Percentiles rank a stretch among this genome's conserved stretches.
phyloP scores from a whole-genome alignment of 2,113 vertebrate genomes.

The Pygoscelis adeliae region DNA sequence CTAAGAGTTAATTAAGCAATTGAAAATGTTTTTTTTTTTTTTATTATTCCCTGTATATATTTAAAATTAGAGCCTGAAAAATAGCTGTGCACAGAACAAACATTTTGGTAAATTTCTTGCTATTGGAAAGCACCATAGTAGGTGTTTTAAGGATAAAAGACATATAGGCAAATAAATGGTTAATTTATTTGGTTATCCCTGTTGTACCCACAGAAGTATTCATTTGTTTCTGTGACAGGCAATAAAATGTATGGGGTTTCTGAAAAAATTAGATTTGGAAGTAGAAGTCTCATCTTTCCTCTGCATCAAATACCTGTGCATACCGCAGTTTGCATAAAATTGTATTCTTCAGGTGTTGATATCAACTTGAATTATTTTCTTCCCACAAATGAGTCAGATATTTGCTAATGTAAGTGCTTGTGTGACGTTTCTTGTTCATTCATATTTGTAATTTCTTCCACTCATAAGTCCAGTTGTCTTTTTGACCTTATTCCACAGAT shows the following conservation, averaged over 20 bases:
- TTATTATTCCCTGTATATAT: not conserved
- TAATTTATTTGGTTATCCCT: not conserved
- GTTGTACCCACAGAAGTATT: not conserved
- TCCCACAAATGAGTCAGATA: not conserved
- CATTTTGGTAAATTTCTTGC: not conserved
- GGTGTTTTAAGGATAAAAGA: not conserved
- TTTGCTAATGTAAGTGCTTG: not conserved
- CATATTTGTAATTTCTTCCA: not conserved
- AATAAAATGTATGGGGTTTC: not conserved
- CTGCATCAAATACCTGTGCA: not conserved
- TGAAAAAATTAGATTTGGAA: not conserved
- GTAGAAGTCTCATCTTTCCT: not conserved
- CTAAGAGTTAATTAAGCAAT: constrained; percentile 27
- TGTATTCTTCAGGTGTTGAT: not conserved
- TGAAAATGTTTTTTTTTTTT: not conserved
- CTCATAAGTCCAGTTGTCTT: not conserved
- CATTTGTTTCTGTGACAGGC: not conserved
- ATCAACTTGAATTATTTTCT: not conserved
- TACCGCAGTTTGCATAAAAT: not conserved
- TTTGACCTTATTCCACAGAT: constrained; percentile 28
- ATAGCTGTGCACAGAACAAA: not conserved
- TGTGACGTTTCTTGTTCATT: not conserved
- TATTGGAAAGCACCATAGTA: not conserved
- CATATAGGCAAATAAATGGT: not conserved
- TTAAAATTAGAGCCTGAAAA: not conserved